phyloP scores from a whole-genome alignment of 1,140 invertebrate species.

The Brachionus sp. region DNA sequence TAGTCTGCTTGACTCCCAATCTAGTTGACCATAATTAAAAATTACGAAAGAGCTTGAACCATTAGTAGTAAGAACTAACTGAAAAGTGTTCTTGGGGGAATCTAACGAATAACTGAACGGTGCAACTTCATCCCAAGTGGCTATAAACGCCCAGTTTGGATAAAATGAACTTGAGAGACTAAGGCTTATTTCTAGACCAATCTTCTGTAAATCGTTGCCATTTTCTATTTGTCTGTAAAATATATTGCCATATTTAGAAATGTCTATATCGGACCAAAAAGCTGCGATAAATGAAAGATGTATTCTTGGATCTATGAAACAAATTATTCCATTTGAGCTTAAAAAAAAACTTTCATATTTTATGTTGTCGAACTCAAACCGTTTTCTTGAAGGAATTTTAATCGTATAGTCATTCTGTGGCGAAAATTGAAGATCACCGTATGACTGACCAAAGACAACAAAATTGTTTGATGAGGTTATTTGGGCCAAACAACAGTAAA shows the following conservation, averaged over 20 bases:
- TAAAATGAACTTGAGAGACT: not conserved
- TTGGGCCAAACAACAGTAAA: not conserved
- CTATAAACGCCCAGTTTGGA: not conserved
- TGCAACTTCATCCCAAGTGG: not conserved
- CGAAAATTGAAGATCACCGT: not conserved
- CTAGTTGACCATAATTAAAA: not conserved
- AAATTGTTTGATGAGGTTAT: not conserved
- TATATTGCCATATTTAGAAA: not conserved
- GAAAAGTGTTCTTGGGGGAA: not conserved
- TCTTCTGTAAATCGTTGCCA: not conserved
- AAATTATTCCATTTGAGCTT: not conserved
- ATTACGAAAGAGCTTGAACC: not conserved
- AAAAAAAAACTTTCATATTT: not conserved
- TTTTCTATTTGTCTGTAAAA: not conserved
- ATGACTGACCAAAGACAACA: not conserved
- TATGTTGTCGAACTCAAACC: not conserved
- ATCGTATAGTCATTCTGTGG: not conserved
- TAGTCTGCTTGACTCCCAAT: not conserved
- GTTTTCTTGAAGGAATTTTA: not conserved
- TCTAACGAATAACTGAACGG: not conserved
- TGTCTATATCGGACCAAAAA: not conserved
- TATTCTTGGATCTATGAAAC: not conserved
- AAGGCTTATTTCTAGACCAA: not conserved
- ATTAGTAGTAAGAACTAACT: not conserved
- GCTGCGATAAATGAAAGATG: not conserved